Evolutionary conservation across 2,797 vertebrate species (phyloP).

Genomic region (Apogon talboti): DNA sequence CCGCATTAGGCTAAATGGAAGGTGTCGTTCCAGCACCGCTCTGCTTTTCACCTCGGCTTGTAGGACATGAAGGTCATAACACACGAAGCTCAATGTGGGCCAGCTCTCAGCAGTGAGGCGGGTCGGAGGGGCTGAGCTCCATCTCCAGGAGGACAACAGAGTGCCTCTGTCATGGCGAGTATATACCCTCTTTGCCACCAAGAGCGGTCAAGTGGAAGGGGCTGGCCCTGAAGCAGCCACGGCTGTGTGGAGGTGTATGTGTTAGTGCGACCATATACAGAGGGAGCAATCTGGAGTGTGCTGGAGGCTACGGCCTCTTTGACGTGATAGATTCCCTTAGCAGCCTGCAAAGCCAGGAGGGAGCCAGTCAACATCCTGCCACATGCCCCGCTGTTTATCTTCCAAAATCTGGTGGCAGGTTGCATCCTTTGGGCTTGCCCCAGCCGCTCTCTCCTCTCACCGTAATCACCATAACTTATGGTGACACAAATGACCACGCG

Average conservation of each 20-base stretch:
- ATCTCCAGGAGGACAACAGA: constrained; percentile 75
- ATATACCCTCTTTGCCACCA: constrained; percentile 67
- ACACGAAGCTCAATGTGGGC: constrained; percentile 46
- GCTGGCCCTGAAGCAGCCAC: constrained; percentile 64
- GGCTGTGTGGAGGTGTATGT: constrained; percentile 36
- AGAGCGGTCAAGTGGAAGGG: constrained; percentile 78
- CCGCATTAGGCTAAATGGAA: constrained; percentile 46
- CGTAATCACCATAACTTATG: constrained; percentile 70
- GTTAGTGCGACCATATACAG: constrained; percentile 52
- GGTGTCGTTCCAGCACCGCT: constrained; percentile 42
- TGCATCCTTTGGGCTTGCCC: constrained; percentile 55
- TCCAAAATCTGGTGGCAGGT: constrained; percentile 69
- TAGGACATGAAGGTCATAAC: constrained; percentile 77
- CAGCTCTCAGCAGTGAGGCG: constrained; percentile 59
- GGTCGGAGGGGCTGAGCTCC: constrained; percentile 69
- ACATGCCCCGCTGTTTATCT: constrained; percentile 76
- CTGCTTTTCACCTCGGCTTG: constrained; percentile 69
- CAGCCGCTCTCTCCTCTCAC: constrained; percentile 37
- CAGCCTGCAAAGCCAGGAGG: constrained; percentile 67
- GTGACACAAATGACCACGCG: constrained; percentile 60
- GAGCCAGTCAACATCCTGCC: constrained; percentile 73
- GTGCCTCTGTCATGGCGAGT: constrained; percentile 71
- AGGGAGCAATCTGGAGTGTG: constrained; percentile 75
- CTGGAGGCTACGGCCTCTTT: constrained; percentile 77
- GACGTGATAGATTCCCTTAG: constrained; percentile 77